A percentile compares a stretch with the other conserved stretches of the same genome.
Conservation (phyloP, 1,140 invertebrate genomes). For the Atta cephalotes region DNA sequence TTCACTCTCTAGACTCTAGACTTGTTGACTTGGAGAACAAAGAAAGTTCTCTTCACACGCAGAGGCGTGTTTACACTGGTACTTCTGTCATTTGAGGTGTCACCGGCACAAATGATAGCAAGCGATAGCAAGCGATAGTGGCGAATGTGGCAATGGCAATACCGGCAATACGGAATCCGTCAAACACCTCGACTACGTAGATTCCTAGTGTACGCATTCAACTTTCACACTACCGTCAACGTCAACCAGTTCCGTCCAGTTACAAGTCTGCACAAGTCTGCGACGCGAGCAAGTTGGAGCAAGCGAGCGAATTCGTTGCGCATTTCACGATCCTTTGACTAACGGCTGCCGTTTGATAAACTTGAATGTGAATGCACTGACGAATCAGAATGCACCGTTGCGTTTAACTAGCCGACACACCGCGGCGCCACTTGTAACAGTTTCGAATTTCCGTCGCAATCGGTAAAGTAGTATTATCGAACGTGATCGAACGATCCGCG, state of each 20-base stretch:
- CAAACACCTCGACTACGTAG: neutral
- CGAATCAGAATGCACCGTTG: conserved; percentile 57
- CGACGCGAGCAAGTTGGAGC: neutral
- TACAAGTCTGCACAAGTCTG: neutral
- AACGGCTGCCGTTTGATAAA: conserved; percentile 80
- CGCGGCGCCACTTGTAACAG: conserved; percentile 4
- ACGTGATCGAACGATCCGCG: neutral
- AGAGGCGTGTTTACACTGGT: neutral
- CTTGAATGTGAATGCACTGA: conserved; percentile 73
- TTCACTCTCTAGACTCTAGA: neutral
- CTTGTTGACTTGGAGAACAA: neutral
- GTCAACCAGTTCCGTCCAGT: neutral
- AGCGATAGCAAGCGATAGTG: too few species aligned
- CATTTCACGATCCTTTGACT: conserved; percentile 61
- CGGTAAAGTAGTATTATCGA: conserved; percentile 59
- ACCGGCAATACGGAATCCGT: neutral
- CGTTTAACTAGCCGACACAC: neutral
- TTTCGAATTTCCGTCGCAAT: neutral
- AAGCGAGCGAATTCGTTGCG: neutral
- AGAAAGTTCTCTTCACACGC: neutral
- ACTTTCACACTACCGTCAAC: neutral
- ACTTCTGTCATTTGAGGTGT: neutral
- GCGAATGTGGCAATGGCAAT: too few species aligned
- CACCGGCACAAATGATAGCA: too few species aligned
- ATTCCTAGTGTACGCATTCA: neutral